Conservation (phyloP, 2,113 vertebrate species). For the Cynoglossus semilaevis region DNA sequence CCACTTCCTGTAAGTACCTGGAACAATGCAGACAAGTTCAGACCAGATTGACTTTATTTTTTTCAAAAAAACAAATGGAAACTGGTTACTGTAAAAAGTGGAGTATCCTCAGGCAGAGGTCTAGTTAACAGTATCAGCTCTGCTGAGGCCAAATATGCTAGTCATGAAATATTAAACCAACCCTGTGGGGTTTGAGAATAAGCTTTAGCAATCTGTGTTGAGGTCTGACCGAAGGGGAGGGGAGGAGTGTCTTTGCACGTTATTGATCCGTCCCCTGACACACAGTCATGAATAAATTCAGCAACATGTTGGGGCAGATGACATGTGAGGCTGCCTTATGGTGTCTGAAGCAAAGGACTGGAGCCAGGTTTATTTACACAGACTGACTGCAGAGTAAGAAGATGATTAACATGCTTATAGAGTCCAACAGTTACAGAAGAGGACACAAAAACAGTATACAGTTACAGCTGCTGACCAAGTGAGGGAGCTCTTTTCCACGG, state of each 20-base stretch:
- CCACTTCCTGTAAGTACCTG: conserved; percentile 98
- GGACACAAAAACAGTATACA: conserved; percentile 10
- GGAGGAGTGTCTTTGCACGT: conserved; percentile 32
- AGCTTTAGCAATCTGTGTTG: conserved; percentile 8
- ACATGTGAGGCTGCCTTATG: conserved; percentile 35
- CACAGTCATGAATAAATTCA: conserved; percentile 24
- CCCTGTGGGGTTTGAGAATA: conserved; percentile 15
- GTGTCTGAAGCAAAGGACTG: conserved; percentile 11
- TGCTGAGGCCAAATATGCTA: conserved; percentile 10
- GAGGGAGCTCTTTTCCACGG: conserved; percentile 58
- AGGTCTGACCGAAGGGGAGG: conserved; percentile 8
- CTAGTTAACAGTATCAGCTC: conserved; percentile 18
- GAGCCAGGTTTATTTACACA: conserved; percentile 24
- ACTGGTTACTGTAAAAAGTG: conserved; percentile 12
- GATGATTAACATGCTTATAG: conserved; percentile 6
- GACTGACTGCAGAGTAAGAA: conserved; percentile 5
- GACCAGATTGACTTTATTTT: neutral
- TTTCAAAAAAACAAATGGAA: neutral
- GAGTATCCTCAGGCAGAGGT: conserved; percentile 20
- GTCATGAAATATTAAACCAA: conserved; percentile 31
- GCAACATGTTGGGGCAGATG: conserved; percentile 41
- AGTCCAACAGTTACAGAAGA: neutral
- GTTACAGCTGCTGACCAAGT: conserved; percentile 38
- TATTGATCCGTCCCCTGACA: conserved; percentile 50
- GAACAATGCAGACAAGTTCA: neutral